phyloP scores from a whole-genome alignment of 2,888 invertebrate genomes.

The Lapara coniferarum region DNA sequence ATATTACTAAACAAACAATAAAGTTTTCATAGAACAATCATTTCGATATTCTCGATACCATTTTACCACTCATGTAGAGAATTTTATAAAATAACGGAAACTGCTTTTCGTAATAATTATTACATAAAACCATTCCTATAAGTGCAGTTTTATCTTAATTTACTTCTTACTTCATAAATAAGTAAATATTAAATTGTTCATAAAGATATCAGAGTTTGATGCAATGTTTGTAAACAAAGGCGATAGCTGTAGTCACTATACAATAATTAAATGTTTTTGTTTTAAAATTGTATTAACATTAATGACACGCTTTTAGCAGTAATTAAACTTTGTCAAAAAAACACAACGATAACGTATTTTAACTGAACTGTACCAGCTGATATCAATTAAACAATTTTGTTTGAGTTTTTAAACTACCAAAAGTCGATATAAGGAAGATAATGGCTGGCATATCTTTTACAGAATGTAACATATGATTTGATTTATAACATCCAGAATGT shows the following conservation, averaged over 20 bases:
- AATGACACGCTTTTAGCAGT: background rate
- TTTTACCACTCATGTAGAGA: too few species aligned
- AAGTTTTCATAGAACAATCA: too few species aligned
- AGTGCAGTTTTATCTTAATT: background rate
- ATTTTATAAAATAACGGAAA: too few species aligned
- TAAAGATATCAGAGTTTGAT: conserved; percentile 12
- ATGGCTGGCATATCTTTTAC: too few species aligned
- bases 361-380: too few species aligned
- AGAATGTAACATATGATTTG: too few species aligned
- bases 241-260: background rate
- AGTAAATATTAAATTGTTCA: conserved; percentile 1
- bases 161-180: background rate
- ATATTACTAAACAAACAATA: too few species aligned
- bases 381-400: too few species aligned
- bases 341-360: background rate
- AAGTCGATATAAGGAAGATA: too few species aligned
- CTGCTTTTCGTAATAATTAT: background rate
- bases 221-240: conserved; percentile 10
- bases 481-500: too few species aligned
- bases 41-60: too few species aligned
- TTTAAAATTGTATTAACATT: background rate
- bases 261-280: background rate
- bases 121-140: background rate
- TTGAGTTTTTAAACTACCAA: too few species aligned
- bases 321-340: background rate